Percentiles rank a stretch among this genome's conserved stretches.
Conservation (phyloP, 2,113 vertebrate genomes). For the Barbus barbus region DNA sequence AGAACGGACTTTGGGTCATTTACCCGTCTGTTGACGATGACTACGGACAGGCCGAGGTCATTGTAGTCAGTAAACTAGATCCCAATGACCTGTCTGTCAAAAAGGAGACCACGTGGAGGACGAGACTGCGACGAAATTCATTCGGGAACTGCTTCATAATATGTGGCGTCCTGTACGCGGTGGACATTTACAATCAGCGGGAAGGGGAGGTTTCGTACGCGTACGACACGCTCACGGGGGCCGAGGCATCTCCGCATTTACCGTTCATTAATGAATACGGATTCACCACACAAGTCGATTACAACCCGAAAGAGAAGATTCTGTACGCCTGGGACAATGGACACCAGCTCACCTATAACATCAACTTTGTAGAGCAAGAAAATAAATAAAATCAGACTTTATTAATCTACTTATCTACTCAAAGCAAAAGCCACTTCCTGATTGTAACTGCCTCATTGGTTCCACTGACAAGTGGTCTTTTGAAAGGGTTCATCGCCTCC, state of each 20-base stretch:
- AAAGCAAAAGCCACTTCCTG: background rate
- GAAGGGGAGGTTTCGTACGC: constrained; percentile 90
- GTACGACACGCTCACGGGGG: constrained; percentile 91
- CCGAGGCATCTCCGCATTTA: constrained; percentile 83
- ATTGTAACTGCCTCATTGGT: background rate
- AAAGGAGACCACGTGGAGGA: constrained; percentile 92
- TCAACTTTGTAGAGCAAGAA: constrained; percentile 83
- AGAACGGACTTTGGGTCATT: constrained; percentile 95
- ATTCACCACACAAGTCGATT: constrained; percentile 94
- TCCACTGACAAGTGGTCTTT: background rate
- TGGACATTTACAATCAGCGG: constrained; percentile 85
- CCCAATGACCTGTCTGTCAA: constrained; percentile 86
- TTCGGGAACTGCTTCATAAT: constrained; percentile 96
- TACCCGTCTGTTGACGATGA: constrained; percentile 85
- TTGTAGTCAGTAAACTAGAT: constrained; percentile 88
- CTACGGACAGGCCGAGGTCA: constrained; percentile 86
- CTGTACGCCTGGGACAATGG: constrained; percentile 97
- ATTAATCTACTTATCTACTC: background rate
- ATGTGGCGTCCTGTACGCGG: constrained; percentile 91
- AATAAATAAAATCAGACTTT: constrained; percentile 1
- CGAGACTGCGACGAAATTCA: constrained; percentile 83
- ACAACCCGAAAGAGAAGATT: constrained; percentile 93
- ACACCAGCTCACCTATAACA: constrained; percentile 88
- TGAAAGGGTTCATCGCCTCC: background rate
- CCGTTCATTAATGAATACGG: constrained; percentile 85